Evolutionary conservation across 2,888 invertebrate genomes (phyloP).

Genomic region (Cryptocephalus primarius): DNA sequence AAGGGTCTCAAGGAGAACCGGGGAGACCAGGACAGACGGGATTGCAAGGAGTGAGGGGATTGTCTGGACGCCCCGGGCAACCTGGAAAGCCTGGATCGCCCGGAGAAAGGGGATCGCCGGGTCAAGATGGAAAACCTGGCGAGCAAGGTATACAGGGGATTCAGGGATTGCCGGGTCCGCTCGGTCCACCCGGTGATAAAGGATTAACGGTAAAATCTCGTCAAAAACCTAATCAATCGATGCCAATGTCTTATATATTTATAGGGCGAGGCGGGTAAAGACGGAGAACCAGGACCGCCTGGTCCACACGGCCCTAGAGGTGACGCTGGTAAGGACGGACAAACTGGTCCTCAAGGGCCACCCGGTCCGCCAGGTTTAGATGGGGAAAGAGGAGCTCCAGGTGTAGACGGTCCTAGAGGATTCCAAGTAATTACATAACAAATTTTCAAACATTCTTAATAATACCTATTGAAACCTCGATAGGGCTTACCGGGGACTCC

Average conservation of each 20-base stretch:
- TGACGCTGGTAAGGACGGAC: conserved; percentile 68
- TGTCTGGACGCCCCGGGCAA: conserved; percentile 58
- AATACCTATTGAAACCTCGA: not conserved
- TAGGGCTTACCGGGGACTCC: conserved; percentile 56
- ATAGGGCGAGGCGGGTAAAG: conserved; percentile 69
- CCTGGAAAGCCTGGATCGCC: conserved; percentile 58
- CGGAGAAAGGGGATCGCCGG: conserved; percentile 64
- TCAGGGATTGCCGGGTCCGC: conserved; percentile 67
- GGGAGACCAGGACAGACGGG: conserved; percentile 51
- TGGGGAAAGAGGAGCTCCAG: conserved; percentile 67
- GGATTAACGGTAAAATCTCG: conserved; percentile 50
- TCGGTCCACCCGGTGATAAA: conserved; percentile 69
- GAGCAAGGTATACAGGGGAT: conserved; percentile 71
- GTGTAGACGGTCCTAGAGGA: conserved; percentile 67
- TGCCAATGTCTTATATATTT: not conserved
- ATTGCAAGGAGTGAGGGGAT: conserved; percentile 47
- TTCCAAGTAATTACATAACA: conserved; percentile 51
- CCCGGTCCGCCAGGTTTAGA: conserved; percentile 61
- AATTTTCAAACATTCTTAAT: not conserved
- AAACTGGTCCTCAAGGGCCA: conserved; percentile 61
- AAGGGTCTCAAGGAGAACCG: conserved; percentile 49
- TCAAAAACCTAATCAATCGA: not conserved
- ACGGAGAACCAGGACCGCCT: conserved; percentile 65
- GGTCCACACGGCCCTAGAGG: conserved; percentile 70
- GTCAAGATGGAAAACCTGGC: conserved; percentile 77